Conservation (phyloP, 2,888 invertebrate species). For the Automeris io region DNA sequence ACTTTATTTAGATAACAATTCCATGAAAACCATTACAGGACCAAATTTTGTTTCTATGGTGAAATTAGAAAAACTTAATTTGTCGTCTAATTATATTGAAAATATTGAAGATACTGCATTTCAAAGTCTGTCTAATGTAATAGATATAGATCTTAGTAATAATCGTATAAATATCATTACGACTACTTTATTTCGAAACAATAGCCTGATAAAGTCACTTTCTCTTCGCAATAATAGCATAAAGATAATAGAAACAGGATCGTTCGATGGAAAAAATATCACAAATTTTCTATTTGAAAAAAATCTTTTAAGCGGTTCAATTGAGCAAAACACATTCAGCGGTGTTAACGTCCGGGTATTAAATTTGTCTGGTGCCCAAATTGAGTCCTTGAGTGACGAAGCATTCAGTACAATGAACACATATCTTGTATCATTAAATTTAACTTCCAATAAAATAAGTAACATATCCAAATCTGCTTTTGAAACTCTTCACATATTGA, state of each 20-base stretch:
- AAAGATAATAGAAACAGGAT: slow-evolving; percentile 7
- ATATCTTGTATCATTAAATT: slow-evolving; percentile 8
- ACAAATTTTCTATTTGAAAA: slow-evolving; percentile 8
- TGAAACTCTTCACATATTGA: slow-evolving; percentile 3
- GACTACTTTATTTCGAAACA: slow-evolving; percentile 6
- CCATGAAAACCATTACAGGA: slow-evolving; percentile 8
- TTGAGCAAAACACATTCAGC: slow-evolving; percentile 8
- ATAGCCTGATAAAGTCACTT: slow-evolving; percentile 4
- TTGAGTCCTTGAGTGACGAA: slow-evolving; percentile 4
- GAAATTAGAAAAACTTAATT: slow-evolving; percentile 11
- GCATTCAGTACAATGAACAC: slow-evolving; percentile 3
- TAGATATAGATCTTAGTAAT: slow-evolving; percentile 10
- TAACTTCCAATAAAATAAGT: slow-evolving; percentile 7
- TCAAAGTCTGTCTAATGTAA: slow-evolving; percentile 6
- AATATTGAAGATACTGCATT: slow-evolving; percentile 12
- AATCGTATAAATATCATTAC: slow-evolving; percentile 8
- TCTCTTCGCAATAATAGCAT: slow-evolving; percentile 8
- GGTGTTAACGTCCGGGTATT: slow-evolving; percentile 9
- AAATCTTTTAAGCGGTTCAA: slow-evolving; percentile 7
- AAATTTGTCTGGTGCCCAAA: slow-evolving; percentile 7
- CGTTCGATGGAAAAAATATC: slow-evolving; percentile 8
- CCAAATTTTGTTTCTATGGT: slow-evolving; percentile 13
- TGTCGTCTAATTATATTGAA: slow-evolving; percentile 12
- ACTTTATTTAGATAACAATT: slow-evolving; percentile 13
- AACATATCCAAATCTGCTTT: slow-evolving; percentile 10